Percentiles rank a stretch among this genome's conserved stretches.
Evolutionary conservation across 2,113 vertebrate species (phyloP).

Genomic region (Barbus barbus): DNA sequence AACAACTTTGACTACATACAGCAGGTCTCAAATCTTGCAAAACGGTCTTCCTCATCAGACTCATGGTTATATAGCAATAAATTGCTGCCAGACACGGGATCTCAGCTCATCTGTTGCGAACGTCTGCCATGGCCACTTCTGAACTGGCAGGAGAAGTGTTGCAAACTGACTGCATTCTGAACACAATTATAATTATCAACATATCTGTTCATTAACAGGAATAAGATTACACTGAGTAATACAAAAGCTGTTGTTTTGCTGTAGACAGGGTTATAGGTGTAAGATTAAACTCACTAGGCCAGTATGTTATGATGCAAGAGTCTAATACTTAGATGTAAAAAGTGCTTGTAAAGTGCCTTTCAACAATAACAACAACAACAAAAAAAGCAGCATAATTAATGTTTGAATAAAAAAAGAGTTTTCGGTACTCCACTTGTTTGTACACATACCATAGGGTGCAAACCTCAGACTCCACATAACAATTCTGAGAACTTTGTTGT

Average conservation of each 20-base stretch:
- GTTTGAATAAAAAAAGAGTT: too few species aligned
- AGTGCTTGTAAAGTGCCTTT: not conserved
- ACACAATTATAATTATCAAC: slow-evolving; percentile 29
- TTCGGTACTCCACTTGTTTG: too few species aligned
- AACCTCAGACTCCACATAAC: too few species aligned
- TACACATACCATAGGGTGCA: too few species aligned
- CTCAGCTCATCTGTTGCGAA: slow-evolving; percentile 26
- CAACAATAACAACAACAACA: not conserved
- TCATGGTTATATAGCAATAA: slow-evolving; percentile 23
- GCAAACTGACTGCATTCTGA: slow-evolving; percentile 22
- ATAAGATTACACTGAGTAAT: not conserved
- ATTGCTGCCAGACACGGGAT: slow-evolving; percentile 16
- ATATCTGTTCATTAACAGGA: slow-evolving; percentile 20
- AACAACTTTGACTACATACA: not conserved
- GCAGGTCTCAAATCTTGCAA: not conserved
- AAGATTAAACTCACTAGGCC: too few species aligned
- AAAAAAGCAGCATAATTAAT: not conserved
- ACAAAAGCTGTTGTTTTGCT: not conserved
- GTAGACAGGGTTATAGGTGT: not conserved
- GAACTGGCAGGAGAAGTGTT: slow-evolving; percentile 22
- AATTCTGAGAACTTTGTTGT: too few species aligned
- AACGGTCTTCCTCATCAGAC: not conserved
- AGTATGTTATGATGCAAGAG: not conserved
- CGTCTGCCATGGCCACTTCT: slow-evolving; percentile 27
- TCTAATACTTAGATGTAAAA: not conserved